Evolutionary conservation across 2,113 vertebrate species (phyloP).

Genomic region (Galeopterus variegatus): DNA sequence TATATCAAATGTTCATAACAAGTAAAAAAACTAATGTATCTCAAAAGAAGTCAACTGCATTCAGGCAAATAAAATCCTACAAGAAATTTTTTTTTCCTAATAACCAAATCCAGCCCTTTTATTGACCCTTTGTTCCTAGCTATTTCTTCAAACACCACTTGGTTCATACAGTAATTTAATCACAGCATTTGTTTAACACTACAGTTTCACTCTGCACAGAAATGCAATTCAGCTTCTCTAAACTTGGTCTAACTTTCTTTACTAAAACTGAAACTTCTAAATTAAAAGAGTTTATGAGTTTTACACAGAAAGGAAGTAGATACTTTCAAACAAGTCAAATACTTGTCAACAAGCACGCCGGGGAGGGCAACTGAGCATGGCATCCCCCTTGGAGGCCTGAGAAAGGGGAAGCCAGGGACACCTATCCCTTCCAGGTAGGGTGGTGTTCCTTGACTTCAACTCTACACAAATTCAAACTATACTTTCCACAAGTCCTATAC

Average conservation of each 20-base stretch:
- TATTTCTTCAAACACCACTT: conserved; percentile 6
- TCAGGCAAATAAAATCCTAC: conserved; percentile 76
- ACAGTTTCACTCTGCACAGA: neutral
- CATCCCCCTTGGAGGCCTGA: neutral
- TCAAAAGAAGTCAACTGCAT: conserved; percentile 73
- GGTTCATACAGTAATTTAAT: conserved; percentile 31
- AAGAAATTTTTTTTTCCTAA: conserved; percentile 37
- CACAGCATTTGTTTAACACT: conserved; percentile 19
- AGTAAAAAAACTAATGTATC: conserved; percentile 79
- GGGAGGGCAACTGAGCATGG: neutral
- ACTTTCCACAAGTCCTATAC: neutral
- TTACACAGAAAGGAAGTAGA: conserved; percentile 52
- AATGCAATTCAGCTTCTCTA: conserved; percentile 3
- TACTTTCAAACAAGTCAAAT: conserved; percentile 10
- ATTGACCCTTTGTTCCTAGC: neutral
- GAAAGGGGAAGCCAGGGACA: neutral
- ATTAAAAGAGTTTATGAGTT: conserved; percentile 69
- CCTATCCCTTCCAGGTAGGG: neutral
- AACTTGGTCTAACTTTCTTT: conserved; percentile 42
- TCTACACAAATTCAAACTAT: neutral
- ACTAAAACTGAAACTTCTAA: conserved; percentile 69
- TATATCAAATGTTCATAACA: conserved; percentile 85
- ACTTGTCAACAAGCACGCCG: neutral
- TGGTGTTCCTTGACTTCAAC: neutral
- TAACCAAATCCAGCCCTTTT: neutral